A percentile compares a stretch with the other conserved stretches of the same genome.
These are phyloP conservation scores for Amphimallon solstitiale DNA, from an alignment of 2,888 invertebrate genomes.

Conservation along the genomic window DNA sequence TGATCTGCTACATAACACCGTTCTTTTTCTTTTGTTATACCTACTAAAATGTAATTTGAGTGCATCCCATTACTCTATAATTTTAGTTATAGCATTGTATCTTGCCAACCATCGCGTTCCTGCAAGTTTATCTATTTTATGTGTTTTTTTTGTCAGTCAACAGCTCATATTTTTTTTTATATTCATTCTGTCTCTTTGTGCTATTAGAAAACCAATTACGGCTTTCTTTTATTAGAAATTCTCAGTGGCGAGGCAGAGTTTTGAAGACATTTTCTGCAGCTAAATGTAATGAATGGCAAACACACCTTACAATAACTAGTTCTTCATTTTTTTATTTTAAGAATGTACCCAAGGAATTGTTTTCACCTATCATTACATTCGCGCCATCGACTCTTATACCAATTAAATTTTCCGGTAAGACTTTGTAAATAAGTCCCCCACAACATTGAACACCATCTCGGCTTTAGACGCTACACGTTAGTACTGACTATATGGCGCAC, in stretches of 20 bases:
- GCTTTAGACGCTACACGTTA: too few relatives aligned
- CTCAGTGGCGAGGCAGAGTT: background rate
- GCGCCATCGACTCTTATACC: background rate
- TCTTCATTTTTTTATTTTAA: background rate
- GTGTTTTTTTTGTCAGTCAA: background rate
- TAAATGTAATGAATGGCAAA: background rate
- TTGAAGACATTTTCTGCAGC: background rate
- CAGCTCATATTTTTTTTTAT: background rate
- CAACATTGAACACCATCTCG: too few relatives aligned
- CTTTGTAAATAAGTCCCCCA: too few relatives aligned
- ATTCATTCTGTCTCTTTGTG: background rate
- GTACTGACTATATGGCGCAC: too few relatives aligned
- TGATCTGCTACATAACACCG: too few relatives aligned
- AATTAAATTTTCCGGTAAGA: background rate
- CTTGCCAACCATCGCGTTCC: too few relatives aligned
- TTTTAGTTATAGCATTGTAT: too few relatives aligned
- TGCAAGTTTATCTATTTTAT: too few relatives aligned
- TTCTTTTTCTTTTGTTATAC: too few relatives aligned
- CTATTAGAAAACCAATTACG: background rate
- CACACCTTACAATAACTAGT: background rate
- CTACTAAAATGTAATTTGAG: too few relatives aligned
- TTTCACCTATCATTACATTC: background rate
- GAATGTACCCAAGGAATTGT: background rate
- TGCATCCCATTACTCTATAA: too few relatives aligned
- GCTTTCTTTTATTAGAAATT: background rate